phyloP scores from a whole-genome alignment of 1,140 invertebrate genomes.

The Drosophila repleta region DNA sequence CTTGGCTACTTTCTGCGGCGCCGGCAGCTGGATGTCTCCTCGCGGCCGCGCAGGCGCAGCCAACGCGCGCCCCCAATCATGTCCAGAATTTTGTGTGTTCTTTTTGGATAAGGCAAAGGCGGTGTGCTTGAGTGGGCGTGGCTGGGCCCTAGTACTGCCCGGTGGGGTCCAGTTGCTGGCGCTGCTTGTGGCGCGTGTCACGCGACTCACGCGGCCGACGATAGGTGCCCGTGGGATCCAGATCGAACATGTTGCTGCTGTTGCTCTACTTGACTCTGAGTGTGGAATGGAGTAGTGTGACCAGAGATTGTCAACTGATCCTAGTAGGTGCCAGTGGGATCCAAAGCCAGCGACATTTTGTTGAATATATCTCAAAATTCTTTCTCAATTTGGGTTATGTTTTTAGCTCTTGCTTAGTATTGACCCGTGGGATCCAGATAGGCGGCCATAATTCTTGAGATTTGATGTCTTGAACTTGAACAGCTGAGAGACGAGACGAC shows the following conservation, averaged over 20 bases:
- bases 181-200: constrained; percentile 66
- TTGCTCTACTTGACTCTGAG: neutral
- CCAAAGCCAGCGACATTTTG: constrained; percentile 76
- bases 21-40: constrained; percentile 83
- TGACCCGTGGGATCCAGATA: constrained; percentile 81
- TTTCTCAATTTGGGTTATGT: neutral
- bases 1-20: constrained; percentile 72
- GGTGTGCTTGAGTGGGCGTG: constrained; percentile 23
- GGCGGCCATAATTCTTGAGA: constrained; percentile 49
- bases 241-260: constrained; percentile 60
- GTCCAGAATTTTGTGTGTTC: constrained; percentile 42
- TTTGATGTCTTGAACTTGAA: neutral
- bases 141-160: constrained; percentile 70
- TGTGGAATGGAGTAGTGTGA: neutral
- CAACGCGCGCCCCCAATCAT: constrained; percentile 78
- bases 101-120: constrained; percentile 70
- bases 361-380: neutral
- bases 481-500: neutral
- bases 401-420: constrained; percentile 50
- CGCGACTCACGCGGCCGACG: constrained; percentile 65
- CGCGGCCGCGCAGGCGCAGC: constrained; percentile 80
- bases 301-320: neutral
- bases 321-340: constrained; percentile 83
- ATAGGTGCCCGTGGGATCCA: constrained; percentile 80
- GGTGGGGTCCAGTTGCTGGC: constrained; percentile 70